These are phyloP conservation scores for Chouioia cunea DNA, from an alignment of 2,888 invertebrate genomes.

Conservation along the genomic window DNA sequence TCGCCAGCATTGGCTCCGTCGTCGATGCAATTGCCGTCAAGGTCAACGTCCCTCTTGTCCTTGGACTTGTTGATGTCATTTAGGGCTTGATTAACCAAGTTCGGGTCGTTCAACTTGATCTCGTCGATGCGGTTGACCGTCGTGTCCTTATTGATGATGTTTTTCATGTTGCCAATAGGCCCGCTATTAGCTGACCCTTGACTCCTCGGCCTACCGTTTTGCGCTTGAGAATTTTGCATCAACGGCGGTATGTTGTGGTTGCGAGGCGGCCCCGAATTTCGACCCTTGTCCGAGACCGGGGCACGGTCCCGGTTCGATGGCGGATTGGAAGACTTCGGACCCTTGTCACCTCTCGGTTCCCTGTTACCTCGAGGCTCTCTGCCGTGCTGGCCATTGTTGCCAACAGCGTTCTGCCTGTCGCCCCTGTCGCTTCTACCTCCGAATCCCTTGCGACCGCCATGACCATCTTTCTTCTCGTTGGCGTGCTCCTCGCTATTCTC, in stretches of 20 bases:
- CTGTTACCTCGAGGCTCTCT: conserved; percentile 34
- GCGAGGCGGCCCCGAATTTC: conserved; percentile 52
- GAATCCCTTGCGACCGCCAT: conserved; percentile 60
- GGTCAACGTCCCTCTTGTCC: conserved; percentile 70
- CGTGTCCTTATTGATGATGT: conserved; percentile 62
- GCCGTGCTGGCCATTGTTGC: conserved; percentile 55
- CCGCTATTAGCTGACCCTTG: conserved; percentile 61
- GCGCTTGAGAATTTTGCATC: conserved; percentile 59
- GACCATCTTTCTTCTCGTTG: conserved; percentile 65
- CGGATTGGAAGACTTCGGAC: conserved; percentile 54
- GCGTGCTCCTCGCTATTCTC: conserved; percentile 79
- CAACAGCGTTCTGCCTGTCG: conserved; percentile 47
- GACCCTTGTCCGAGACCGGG: conserved; percentile 38
- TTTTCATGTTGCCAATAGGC: conserved; percentile 44
- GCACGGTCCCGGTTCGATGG: conserved; percentile 32
- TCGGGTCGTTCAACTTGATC: conserved; percentile 71
- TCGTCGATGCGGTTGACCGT: conserved; percentile 71
- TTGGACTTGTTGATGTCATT: conserved; percentile 67
- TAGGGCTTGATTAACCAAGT: conserved; percentile 71
- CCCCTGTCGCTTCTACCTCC: conserved; percentile 54
- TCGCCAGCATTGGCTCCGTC: conserved; percentile 65
- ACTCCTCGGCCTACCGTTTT: conserved; percentile 62
- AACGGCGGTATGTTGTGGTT: conserved; percentile 64
- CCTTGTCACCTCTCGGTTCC: conserved; percentile 56
- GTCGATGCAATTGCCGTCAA: conserved; percentile 70